A percentile compares a stretch with the other conserved stretches of the same genome.
Evolutionary conservation across 2,888 invertebrate species (phyloP).

Genomic region (Hylaea fasciaria): DNA sequence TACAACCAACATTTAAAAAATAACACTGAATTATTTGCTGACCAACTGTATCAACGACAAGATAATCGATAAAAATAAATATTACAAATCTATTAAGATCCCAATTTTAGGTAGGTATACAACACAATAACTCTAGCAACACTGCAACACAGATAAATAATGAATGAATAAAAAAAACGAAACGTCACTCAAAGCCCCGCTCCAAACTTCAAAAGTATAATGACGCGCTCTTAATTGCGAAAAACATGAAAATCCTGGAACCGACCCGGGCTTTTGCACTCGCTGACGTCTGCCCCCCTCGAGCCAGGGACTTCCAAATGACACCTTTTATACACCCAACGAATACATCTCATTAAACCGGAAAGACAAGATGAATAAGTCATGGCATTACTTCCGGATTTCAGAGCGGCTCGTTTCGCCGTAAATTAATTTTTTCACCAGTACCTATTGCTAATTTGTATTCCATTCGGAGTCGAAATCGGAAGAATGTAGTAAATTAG

Average conservation of each 20-base stretch:
- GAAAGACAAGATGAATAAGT: conserved; percentile 57
- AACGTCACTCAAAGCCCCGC: conserved; percentile 10
- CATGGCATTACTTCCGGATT: conserved; percentile 56
- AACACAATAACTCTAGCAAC: background rate
- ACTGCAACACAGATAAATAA: background rate
- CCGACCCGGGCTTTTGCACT: background rate
- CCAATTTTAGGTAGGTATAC: background rate
- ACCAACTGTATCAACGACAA: too few relatives aligned
- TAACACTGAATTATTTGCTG: too few relatives aligned
- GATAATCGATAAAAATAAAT: background rate
- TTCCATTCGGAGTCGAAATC: conserved; percentile 11
- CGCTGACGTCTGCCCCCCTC: conserved; percentile 11
- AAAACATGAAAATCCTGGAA: conserved; percentile 35
- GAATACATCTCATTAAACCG: conserved; percentile 59
- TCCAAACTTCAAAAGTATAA: conserved; percentile 33
- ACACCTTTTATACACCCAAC: conserved; percentile 52
- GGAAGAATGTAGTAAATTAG: conserved; percentile 8
- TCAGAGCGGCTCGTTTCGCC: conserved; percentile 40
- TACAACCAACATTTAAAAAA: too few relatives aligned
- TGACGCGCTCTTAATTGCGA: conserved; percentile 39
- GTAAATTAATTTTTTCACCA: conserved; percentile 30
- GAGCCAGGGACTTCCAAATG: conserved; percentile 37
- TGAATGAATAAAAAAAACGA: conserved; percentile 6
- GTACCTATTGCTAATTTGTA: conserved; percentile 22
- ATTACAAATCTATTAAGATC: background rate